Evolutionary conservation across 2,888 invertebrate genomes (phyloP), one percentile per base, ranked within the genome.

Genomic region (Allygus modestus): DNA sequence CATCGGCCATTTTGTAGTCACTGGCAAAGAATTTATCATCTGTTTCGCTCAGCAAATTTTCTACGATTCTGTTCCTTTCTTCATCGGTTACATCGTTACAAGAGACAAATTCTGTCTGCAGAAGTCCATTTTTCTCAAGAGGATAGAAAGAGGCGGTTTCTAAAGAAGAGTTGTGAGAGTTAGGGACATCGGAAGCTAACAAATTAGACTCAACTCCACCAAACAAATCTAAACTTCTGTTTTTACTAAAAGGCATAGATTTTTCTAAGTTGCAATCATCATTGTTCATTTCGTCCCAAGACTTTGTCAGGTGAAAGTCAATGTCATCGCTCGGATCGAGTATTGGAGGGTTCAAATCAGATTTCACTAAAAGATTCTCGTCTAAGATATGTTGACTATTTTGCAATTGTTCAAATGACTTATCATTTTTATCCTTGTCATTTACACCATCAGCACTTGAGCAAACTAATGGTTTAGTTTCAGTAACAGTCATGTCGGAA

Each of bases 321-420:
- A 84, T 81, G 46, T 84, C 84, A 84, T 84, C 81, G 28, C 84
- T 81, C 31, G 81, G 71, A 81, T 71, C 84, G 15, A 84, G 54
- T 54, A 84, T 81, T 15, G 84, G 79, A n/a, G 77, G 26, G 41
- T 84, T 79, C 31, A 82, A 28, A 17, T 71, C 26, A 26, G 75
- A 46, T 46, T 77, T 77, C 11, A 41, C 33, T 26, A 82, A 31
- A 46, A 54, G 46, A 33, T 54, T 82, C 43, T 82, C 82, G 26
- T 82, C 54, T 31, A 82, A 31, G 20, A 20, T 65, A 2, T 28
- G 31, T 31, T 28, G 1, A 12, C 28, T 20, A 31, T 65, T 65
- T 65, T 65, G 28, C 7, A 31, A 20, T 2, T 28, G 65, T 31
- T 31, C 28, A 28, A 31, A 65, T 54, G 23, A 2, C 65, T 65